These are phyloP conservation scores for Cyprinus carpio DNA, from an alignment of 2,113 vertebrate genomes.

Conservation along the genomic window DNA sequence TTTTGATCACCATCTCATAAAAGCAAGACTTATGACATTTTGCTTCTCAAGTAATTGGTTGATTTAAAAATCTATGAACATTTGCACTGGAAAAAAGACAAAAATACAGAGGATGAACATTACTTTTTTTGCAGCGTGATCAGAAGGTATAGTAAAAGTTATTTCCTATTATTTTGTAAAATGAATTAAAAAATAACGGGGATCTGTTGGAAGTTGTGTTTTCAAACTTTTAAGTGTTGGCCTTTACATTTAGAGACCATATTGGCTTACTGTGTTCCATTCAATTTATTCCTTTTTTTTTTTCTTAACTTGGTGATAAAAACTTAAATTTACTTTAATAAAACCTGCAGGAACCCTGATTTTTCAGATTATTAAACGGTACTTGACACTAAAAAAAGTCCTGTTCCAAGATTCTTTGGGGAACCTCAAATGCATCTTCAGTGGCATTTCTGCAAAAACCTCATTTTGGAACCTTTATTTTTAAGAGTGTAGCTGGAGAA, in stretches of 20 bases:
- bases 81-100: not conserved
- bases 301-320: not conserved
- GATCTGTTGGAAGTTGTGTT: not conserved
- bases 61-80: not conserved
- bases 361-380: not conserved
- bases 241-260: not conserved
- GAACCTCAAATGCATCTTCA: not conserved
- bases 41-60: not conserved
- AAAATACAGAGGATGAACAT: not conserved
- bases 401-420: not conserved
- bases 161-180: not conserved
- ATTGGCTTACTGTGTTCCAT: not conserved
- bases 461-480: not conserved
- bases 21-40: not conserved
- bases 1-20: not conserved
- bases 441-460: not conserved
- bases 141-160: not conserved
- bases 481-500: not conserved
- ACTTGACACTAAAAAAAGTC: not conserved
- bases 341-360: not conserved
- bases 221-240: not conserved
- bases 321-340: not conserved
- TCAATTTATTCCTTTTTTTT: not conserved
- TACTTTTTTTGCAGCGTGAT: not conserved
- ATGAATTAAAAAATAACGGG: not conserved